These are phyloP conservation scores for Nephrotoma appendiculata DNA, from an alignment of 2,888 invertebrate species.

Conservation along the genomic window DNA sequence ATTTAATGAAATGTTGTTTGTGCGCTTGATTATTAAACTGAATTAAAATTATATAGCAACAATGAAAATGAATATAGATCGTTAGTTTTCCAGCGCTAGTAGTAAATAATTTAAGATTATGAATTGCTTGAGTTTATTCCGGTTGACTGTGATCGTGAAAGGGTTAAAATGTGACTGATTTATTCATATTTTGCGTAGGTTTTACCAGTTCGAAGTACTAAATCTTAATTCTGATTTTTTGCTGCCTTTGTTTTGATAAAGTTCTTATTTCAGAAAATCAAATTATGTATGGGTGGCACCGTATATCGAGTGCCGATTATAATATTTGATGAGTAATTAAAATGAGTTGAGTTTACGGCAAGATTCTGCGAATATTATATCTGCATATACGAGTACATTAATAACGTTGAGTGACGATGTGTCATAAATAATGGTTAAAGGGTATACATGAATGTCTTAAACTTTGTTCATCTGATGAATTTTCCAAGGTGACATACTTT, in stretches of 20 bases:
- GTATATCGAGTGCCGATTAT: not conserved
- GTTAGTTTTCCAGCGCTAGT: not conserved
- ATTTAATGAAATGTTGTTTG: not conserved
- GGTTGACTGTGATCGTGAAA: not conserved
- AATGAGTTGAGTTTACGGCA: not conserved
- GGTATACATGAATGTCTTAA: not conserved
- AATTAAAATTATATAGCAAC: not conserved
- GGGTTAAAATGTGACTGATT: not conserved
- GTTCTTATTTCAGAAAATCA: not conserved
- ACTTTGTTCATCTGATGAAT: not conserved
- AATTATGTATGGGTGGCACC: not conserved
- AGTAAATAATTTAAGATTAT: not conserved
- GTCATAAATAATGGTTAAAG: not conserved
- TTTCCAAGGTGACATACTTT: not conserved
- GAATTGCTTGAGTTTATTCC: not conserved
- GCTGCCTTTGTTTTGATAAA: not conserved
- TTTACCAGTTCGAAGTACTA: not conserved
- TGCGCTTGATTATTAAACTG: not conserved
- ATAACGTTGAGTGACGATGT: not conserved
- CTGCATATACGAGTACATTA: not conserved
- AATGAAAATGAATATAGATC: not conserved
- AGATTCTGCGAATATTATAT: not conserved
- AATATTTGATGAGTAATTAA: not conserved
- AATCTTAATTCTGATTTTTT: not conserved
- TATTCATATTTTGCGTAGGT: not conserved